phyloP scores from a whole-genome alignment of 2,888 invertebrate genomes.

The Tetheella fluctuosa region DNA sequence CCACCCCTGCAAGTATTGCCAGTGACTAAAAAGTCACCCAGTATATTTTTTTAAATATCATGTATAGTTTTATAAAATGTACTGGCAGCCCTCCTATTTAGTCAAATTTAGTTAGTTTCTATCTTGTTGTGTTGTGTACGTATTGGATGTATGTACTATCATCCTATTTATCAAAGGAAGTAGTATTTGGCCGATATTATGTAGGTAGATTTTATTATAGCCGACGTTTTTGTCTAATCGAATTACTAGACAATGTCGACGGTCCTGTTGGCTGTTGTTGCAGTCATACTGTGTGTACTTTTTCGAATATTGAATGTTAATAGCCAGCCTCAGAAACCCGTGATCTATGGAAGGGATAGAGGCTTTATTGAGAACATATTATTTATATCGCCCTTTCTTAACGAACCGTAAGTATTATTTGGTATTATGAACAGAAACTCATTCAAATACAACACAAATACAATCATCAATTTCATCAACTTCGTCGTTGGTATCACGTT shows the following conservation, averaged over 20 bases:
- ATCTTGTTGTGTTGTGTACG: conserved; percentile 42
- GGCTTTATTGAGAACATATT: conserved; percentile 90
- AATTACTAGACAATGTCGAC: conserved; percentile 87
- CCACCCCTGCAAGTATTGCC: too few species aligned
- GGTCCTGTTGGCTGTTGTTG: conserved; percentile 90
- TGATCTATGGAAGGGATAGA: conserved; percentile 90
- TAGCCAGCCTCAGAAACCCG: conserved; percentile 91
- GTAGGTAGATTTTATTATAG: conserved; percentile 59
- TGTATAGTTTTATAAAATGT: too few species aligned
- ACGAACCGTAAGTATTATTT: conserved; percentile 90
- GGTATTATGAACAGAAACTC: conserved; percentile 17
- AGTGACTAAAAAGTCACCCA: too few species aligned
- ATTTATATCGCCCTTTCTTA: conserved; percentile 90
- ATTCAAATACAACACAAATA: conserved; percentile 10
- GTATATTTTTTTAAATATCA: too few species aligned
- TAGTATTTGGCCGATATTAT: conserved; percentile 62
- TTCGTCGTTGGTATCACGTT: conserved; percentile 8
- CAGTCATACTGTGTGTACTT: conserved; percentile 92
- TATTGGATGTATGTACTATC: conserved; percentile 28
- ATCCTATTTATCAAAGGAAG: conserved; percentile 24
- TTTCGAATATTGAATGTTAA: conserved; percentile 94
- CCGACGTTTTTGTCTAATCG: conserved; percentile 29
- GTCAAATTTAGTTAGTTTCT: too few species aligned
- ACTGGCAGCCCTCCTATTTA: too few species aligned
- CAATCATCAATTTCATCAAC: not conserved